Evolutionary conservation across 2,888 invertebrate species (phyloP).

Genomic region (Drosophila infuscata): DNA sequence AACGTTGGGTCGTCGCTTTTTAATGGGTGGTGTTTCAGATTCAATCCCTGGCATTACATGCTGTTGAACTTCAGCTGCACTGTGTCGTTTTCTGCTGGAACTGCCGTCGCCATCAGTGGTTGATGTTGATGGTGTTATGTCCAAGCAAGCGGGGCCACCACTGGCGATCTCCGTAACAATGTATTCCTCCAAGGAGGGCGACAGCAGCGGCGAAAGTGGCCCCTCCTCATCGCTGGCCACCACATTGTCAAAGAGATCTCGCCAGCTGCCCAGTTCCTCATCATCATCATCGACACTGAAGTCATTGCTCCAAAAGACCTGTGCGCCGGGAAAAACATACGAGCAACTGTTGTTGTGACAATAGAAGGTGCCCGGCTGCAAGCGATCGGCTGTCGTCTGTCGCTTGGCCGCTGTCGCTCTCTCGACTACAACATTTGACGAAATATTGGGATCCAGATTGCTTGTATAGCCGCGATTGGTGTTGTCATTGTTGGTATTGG

Average conservation of each 20-base stretch:
- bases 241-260: constrained; percentile 57
- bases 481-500: constrained; percentile 63
- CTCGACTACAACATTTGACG: constrained; percentile 46
- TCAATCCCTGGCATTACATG: constrained; percentile 14
- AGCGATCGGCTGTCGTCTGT: constrained; percentile 85
- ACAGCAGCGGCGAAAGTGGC: constrained; percentile 76
- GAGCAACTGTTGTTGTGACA: constrained; percentile 88
- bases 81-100: constrained; percentile 47
- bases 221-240: constrained; percentile 70
- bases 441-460: constrained; percentile 38
- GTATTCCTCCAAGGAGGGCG: constrained; percentile 80
- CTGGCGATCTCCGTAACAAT: constrained; percentile 78
- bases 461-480: constrained; percentile 25
- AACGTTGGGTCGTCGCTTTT: constrained; percentile 67
- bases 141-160: constrained; percentile 19
- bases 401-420: constrained; percentile 62
- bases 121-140: constrained; percentile 1
- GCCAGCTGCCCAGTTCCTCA: constrained; percentile 71
- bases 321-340: constrained; percentile 94
- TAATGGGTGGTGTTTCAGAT: constrained; percentile 65
- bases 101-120: constrained; percentile 22
- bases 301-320: constrained; percentile 86
- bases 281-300: constrained; percentile 83
- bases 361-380: constrained; percentile 88
- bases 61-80: constrained; percentile 22